Base-by-base conservation (phyloP, 2,797 vertebrate genomes). In the Coracias cyanogaster region DNA sequence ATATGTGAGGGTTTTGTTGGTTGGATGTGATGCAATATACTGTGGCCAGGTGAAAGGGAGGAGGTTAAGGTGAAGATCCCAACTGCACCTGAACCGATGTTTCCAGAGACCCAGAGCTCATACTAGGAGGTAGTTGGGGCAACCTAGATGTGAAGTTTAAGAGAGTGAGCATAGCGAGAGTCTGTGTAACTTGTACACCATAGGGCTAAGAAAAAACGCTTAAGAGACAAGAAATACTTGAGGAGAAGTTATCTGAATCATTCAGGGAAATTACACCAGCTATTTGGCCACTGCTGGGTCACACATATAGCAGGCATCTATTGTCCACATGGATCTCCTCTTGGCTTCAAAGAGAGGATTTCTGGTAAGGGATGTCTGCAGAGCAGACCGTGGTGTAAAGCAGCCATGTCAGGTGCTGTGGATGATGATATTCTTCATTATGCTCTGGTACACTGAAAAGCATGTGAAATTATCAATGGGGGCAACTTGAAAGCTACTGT, bases 161-260 rank as follows among this genome's bases (percentile, higher is more conserved):
- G 41, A 24, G 12, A 41, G 3, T 0, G 0, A 80, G 20, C 4
- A 0, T 7, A 48, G 29, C 43, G 65, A 48, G 45, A 18, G 2
- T 41, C 45, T 58, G 57, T 13, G 48, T 28, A 49, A 76, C 29
- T 70, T 13, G 2, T 4, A 39, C 33, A 33, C 35, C 19, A 1
- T 0, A 5, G 49, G 25, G 12, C 35, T 54, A 15, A 84, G 31
- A 15, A 71, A 83, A 91, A 84, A 12, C 0, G 2, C 15, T 33
- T 35, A 48, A 45, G 12, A 41, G 24, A 8, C 48, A 57, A 37
- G 22, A 86, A 84, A n/a, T 49, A 37, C 24, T 57, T 10, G 29
- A 49, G 60, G 29, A 67, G 10, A 48, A 78, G 57, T 45, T 9
- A 58, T 35, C 33, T 45, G 67, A 62, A n/a, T 13, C 18, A 8